Evolutionary conservation across 2,888 invertebrate species (phyloP).

Genomic region (Acanthoscelides obtectus): DNA sequence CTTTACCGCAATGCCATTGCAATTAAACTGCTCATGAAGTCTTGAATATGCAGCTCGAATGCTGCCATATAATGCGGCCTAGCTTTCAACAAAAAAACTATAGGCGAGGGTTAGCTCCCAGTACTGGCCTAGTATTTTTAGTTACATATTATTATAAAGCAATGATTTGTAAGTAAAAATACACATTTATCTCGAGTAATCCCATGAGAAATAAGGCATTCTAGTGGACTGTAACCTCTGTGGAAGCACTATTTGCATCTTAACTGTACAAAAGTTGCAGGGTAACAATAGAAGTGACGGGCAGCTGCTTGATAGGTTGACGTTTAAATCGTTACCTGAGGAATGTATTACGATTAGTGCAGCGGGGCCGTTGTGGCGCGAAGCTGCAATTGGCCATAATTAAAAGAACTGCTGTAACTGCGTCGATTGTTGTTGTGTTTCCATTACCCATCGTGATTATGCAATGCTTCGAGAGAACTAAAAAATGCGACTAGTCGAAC

Average conservation of each 20-base stretch:
- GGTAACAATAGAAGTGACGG: neutral
- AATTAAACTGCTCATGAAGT: too few species aligned
- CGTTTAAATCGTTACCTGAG: neutral
- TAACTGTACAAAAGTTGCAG: neutral
- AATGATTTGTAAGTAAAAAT: too few species aligned
- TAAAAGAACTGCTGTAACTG: neutral
- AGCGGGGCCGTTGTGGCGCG: too few species aligned
- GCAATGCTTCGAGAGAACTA: neutral
- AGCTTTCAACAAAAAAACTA: too few species aligned
- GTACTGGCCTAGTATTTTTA: too few species aligned
- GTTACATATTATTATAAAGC: too few species aligned
- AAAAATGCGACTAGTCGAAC: neutral
- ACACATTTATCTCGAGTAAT: too few species aligned
- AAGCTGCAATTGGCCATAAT: neutral
- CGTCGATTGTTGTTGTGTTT: neutral
- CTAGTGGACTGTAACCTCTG: neutral
- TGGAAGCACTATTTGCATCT: neutral
- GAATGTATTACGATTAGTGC: neutral
- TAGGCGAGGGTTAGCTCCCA: too few species aligned
- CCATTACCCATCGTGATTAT: neutral
- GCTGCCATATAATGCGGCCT: too few species aligned
- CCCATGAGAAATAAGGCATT: neutral
- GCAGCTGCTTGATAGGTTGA: neutral
- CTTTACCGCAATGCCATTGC: too few species aligned
- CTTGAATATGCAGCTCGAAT: too few species aligned